Conservation (phyloP, 2,888 invertebrate species). For the Metellina segmentata region DNA sequence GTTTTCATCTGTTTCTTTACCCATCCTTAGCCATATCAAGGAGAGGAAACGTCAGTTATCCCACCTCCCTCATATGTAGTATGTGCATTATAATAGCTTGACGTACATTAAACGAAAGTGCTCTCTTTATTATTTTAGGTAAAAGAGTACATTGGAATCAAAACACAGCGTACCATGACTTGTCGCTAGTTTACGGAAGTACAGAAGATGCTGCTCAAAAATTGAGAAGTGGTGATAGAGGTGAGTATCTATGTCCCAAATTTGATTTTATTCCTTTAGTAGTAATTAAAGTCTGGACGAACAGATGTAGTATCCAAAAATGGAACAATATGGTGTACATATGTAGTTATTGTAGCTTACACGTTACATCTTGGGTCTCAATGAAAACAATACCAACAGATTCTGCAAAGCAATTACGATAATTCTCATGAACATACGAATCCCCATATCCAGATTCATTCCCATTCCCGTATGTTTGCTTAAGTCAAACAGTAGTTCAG, state of each 20-base stretch:
- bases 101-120: background rate
- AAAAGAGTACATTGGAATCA: constrained; percentile 68
- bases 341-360: too few relatives aligned
- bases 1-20: background rate
- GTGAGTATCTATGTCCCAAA: background rate
- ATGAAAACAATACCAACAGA: too few relatives aligned
- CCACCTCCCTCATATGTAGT: background rate
- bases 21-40: background rate
- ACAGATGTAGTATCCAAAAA: background rate
- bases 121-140: background rate
- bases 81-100: background rate
- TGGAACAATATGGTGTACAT: too few relatives aligned
- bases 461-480: too few relatives aligned
- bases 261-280: background rate
- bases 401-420: too few relatives aligned
- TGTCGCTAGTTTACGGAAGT: constrained; percentile 70
- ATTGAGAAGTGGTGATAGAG: constrained; percentile 57
- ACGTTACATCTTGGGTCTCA: too few relatives aligned
- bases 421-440: too few relatives aligned
- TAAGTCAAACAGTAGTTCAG: too few relatives aligned
- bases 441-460: too few relatives aligned
- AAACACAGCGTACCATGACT: constrained; percentile 73
- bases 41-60: too few relatives aligned
- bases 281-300: too few relatives aligned
- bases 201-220: constrained; percentile 58